A percentile compares a stretch with the other conserved stretches of the same genome.
Conservation (phyloP, 2,888 invertebrate genomes). For the Ditula angustiorana region DNA sequence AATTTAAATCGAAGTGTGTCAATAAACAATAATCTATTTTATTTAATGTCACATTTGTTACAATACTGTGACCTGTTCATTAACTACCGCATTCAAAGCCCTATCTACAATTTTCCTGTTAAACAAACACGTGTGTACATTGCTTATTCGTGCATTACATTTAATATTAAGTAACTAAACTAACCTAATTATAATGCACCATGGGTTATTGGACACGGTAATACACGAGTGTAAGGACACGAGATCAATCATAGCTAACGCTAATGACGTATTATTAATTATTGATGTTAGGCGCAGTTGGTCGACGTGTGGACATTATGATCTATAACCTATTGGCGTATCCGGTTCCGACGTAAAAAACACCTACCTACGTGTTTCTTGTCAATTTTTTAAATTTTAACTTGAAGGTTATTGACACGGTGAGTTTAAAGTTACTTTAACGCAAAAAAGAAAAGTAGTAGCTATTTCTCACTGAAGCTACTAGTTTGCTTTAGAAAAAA, state of each 20-base stretch:
- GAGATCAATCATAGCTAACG: constrained; percentile 27
- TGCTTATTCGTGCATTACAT: constrained; percentile 27
- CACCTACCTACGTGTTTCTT: constrained; percentile 8
- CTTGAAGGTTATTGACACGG: not conserved
- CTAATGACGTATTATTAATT: constrained; percentile 36
- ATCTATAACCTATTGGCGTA: constrained; percentile 23
- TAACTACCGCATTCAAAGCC: constrained; percentile 23
- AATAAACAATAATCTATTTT: too few relatives aligned
- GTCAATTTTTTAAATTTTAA: not conserved
- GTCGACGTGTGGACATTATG: constrained; percentile 23
- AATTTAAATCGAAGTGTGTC: too few relatives aligned
- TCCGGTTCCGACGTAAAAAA: constrained; percentile 30
- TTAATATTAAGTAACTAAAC: constrained; percentile 24
- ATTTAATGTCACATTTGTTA: too few relatives aligned
- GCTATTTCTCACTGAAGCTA: too few relatives aligned
- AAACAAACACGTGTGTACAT: constrained; percentile 10
- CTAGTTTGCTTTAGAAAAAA: too few relatives aligned
- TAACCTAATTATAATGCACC: constrained; percentile 32
- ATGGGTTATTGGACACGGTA: constrained; percentile 12
- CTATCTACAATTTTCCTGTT: constrained; percentile 5
- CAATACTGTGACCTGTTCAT: not conserved
- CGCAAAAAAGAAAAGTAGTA: too few relatives aligned
- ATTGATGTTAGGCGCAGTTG: constrained; percentile 17
- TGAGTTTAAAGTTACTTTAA: not conserved
- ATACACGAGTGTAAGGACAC: constrained; percentile 36